phyloP scores from a whole-genome alignment of 2,797 vertebrate species.

The Sebastes goodei region DNA sequence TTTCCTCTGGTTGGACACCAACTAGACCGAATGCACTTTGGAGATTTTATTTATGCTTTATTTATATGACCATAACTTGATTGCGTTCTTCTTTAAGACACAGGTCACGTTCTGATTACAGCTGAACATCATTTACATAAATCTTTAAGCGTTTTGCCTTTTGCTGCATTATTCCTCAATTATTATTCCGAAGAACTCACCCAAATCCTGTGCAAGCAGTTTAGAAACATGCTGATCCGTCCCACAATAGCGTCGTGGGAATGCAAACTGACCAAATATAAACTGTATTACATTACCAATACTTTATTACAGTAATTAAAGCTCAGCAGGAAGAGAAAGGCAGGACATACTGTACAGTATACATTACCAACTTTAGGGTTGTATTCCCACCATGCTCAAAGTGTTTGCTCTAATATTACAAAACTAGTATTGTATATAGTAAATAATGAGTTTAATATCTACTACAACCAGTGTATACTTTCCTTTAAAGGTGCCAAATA shows the following conservation, averaged over 20 bases:
- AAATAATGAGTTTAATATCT: too few species aligned
- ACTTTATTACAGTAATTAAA: background rate
- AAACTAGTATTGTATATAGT: background rate
- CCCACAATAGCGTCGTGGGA: too few species aligned
- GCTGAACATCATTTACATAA: background rate
- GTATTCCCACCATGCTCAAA: background rate
- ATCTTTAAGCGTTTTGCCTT: background rate
- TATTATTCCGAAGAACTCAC: background rate
- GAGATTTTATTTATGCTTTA: too few species aligned
- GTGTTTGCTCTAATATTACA: background rate
- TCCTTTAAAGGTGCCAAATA: too few species aligned
- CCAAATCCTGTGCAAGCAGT: background rate
- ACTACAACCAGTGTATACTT: too few species aligned
- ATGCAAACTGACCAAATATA: too few species aligned
- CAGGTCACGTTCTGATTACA: background rate
- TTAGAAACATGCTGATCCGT: conserved; percentile 17
- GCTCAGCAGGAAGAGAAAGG: too few species aligned
- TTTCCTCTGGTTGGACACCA: background rate
- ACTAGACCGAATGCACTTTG: background rate
- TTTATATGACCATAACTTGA: background rate
- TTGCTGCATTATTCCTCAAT: background rate
- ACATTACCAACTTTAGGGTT: background rate
- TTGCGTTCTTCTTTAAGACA: background rate
- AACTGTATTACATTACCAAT: too few species aligned
- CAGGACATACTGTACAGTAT: too few species aligned